A percentile compares a stretch with the other conserved stretches of the same genome.
Evolutionary conservation across 2,888 invertebrate genomes (phyloP).

Genomic region (Eilema depressum): DNA sequence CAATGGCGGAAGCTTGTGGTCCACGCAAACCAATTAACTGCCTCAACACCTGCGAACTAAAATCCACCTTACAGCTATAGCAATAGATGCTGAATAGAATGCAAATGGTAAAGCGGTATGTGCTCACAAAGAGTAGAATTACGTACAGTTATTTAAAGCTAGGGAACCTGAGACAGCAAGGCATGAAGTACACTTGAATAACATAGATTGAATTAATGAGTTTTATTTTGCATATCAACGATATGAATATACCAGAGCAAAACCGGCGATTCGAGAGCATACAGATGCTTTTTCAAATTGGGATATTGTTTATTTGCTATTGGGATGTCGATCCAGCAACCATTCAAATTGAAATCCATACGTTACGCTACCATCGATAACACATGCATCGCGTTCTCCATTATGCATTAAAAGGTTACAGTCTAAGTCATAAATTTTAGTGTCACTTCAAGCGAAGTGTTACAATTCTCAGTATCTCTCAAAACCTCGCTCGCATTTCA

Average conservation of each 20-base stretch:
- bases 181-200: conserved; percentile 25
- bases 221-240: background rate
- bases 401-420: background rate
- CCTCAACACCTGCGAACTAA: conserved; percentile 27
- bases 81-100: conserved; percentile 45
- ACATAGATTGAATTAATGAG: conserved; percentile 19
- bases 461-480: background rate
- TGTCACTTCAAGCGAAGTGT: background rate
- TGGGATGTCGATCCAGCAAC: too few relatives aligned
- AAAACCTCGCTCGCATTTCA: background rate
- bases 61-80: conserved; percentile 42
- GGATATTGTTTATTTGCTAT: too few relatives aligned
- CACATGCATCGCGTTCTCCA: background rate
- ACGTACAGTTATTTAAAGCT: conserved; percentile 63
- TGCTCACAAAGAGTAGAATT: conserved; percentile 60
- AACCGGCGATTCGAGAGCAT: background rate
- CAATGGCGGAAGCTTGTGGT: conserved; percentile 71
- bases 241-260: background rate
- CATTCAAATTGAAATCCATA: too few relatives aligned
- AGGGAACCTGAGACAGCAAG: conserved; percentile 59
- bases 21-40: conserved; percentile 38
- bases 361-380: too few relatives aligned
- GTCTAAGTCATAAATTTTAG: background rate
- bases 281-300: background rate
- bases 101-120: conserved; percentile 44